phyloP scores from a whole-genome alignment of 53 echinoderm and acorn worm species.

The Apostichopus leukothele region DNA sequence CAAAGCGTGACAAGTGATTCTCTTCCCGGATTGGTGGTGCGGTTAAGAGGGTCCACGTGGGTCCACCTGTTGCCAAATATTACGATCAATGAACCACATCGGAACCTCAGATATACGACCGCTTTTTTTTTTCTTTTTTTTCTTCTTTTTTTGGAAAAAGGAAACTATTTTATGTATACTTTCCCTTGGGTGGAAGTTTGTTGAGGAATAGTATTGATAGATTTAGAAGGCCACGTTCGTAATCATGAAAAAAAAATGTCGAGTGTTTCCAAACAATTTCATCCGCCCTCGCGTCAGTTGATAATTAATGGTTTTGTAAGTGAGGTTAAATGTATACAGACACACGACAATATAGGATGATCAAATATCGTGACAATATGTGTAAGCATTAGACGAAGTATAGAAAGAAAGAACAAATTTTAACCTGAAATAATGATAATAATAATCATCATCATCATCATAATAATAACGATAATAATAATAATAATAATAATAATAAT shows the following conservation, averaged over 20 bases:
- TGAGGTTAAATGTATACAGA: too few species aligned
- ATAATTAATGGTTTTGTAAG: too few species aligned
- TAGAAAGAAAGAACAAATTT: too few species aligned
- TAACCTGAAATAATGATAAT: too few species aligned
- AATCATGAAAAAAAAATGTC: neutral
- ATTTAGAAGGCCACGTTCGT: neutral
- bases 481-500: too few species aligned
- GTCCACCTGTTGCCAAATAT: constrained; percentile 14
- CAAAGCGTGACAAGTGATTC: neutral
- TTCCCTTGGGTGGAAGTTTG: neutral
- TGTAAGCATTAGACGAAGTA: too few species aligned
- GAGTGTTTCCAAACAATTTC: too few species aligned
- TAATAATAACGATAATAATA: too few species aligned
- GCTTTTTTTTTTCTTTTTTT: neutral
- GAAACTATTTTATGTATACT: neutral
- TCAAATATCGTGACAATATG: too few species aligned
- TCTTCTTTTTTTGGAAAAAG: neutral
- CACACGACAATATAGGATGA: too few species aligned
- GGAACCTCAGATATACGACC: neutral
- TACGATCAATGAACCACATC: neutral
- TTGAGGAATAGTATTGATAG: neutral
- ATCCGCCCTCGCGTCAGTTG: too few species aligned
- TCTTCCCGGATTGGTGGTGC: neutral
- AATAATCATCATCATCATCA: too few species aligned
- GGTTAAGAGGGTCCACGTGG: constrained; percentile 1